Conservation (phyloP, 2,113 vertebrate genomes). For the Ranitomeya variabilis region DNA sequence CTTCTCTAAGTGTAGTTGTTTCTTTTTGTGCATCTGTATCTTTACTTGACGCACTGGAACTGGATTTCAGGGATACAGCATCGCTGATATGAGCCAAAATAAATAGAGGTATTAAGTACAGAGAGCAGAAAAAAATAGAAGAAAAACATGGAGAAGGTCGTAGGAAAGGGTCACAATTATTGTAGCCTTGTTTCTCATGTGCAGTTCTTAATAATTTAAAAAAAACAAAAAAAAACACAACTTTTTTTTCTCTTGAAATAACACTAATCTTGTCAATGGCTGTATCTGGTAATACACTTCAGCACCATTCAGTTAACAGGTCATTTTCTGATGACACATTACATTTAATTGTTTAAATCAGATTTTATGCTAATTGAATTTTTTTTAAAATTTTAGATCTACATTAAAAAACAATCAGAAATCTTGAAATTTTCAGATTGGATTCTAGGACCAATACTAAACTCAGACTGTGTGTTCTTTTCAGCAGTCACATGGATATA, state of each 20-base stretch:
- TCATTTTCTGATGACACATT: too few species aligned
- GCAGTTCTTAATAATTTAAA: not conserved
- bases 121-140: not conserved
- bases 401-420: too few species aligned
- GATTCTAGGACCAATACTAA: too few species aligned
- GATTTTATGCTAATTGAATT: too few species aligned
- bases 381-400: too few species aligned
- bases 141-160: not conserved
- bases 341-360: too few species aligned
- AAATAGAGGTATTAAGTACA: conserved; percentile 18
- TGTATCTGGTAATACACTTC: not conserved
- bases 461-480: too few species aligned
- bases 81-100: conserved; percentile 32
- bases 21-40: not conserved
- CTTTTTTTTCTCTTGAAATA: not conserved
- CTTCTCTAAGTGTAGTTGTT: not conserved
- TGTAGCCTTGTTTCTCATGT: too few species aligned
- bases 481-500: too few species aligned
- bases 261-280: not conserved
- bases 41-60: not conserved
- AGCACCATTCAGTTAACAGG: not conserved
- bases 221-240: not conserved
- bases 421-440: too few species aligned
- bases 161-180: not conserved
- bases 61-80: not conserved